A percentile compares a stretch with the other conserved stretches of the same genome.
Conservation (phyloP, 2,797 vertebrate species). For the Pseudocheirus occidentalis region DNA sequence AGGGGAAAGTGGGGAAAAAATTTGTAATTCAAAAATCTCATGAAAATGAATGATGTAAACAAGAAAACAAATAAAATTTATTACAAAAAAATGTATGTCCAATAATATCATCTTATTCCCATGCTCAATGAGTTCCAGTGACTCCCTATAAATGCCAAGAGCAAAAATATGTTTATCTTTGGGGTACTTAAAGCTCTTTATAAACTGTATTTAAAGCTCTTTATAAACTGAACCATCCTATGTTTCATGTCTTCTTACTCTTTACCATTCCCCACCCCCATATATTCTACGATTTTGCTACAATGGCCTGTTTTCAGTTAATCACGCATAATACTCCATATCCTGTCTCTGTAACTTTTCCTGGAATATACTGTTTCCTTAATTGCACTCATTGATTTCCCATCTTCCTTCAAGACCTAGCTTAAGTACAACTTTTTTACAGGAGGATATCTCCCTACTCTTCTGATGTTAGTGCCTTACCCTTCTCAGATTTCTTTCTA, state of each 20-base stretch:
- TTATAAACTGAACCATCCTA: background rate
- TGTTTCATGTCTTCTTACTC: background rate
- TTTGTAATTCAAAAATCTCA: too few relatives aligned
- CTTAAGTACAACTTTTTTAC: background rate
- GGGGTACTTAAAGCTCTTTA: background rate
- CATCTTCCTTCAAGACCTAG: background rate
- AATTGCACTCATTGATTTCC: background rate
- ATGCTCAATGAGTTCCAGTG: background rate
- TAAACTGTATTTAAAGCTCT: background rate
- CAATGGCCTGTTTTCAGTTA: background rate
- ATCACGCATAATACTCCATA: background rate
- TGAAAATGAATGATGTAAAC: too few relatives aligned
- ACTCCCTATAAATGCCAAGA: background rate
- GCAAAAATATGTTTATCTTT: background rate
- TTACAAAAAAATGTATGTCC: background rate
- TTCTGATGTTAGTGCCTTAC: background rate
- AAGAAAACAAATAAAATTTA: too few relatives aligned
- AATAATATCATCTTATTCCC: background rate
- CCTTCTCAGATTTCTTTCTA: background rate
- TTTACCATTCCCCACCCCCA: background rate
- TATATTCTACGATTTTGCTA: background rate
- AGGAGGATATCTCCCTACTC: background rate
- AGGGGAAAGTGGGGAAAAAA: too few relatives aligned
- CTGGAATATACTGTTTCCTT: background rate
- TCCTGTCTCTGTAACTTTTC: background rate